Evolutionary conservation across 1,140 invertebrate genomes (phyloP).

Genomic region (Conus betulinus): DNA sequence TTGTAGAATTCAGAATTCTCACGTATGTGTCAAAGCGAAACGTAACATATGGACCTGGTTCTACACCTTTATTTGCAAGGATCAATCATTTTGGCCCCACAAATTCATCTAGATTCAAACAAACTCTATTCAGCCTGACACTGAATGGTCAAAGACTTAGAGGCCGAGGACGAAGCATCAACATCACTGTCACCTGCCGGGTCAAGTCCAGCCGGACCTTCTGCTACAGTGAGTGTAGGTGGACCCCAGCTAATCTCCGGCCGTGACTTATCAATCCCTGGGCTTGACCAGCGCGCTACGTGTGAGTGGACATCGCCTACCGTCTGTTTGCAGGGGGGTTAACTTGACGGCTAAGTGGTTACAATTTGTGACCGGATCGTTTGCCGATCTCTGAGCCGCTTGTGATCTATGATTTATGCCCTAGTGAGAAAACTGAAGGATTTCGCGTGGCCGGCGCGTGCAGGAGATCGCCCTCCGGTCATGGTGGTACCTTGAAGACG

Average conservation of each 20-base stretch:
- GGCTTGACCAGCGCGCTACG: background rate
- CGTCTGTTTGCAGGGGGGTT: background rate
- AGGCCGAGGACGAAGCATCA: too few relatives aligned
- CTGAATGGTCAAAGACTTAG: too few relatives aligned
- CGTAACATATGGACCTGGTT: too few relatives aligned
- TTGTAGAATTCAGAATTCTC: too few relatives aligned
- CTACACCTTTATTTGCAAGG: too few relatives aligned
- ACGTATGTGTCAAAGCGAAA: too few relatives aligned
- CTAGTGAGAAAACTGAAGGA: background rate
- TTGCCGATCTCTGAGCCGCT: background rate
- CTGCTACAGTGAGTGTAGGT: too few relatives aligned
- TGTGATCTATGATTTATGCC: conserved; percentile 1
- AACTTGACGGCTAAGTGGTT: background rate
- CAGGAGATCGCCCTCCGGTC: background rate
- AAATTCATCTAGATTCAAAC: too few relatives aligned
- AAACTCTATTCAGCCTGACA: too few relatives aligned
- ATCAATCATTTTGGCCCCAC: too few relatives aligned
- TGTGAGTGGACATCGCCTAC: background rate
- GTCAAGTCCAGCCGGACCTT: too few relatives aligned
- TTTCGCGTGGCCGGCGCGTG: conserved; percentile 3
- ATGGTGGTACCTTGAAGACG: background rate
- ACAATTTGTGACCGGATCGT: background rate
- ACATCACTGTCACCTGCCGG: too few relatives aligned
- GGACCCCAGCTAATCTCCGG: background rate
- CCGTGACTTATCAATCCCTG: background rate